Base-by-base conservation (phyloP, 2,888 invertebrate species). In the Poecilobothrus nobilitatus region DNA sequence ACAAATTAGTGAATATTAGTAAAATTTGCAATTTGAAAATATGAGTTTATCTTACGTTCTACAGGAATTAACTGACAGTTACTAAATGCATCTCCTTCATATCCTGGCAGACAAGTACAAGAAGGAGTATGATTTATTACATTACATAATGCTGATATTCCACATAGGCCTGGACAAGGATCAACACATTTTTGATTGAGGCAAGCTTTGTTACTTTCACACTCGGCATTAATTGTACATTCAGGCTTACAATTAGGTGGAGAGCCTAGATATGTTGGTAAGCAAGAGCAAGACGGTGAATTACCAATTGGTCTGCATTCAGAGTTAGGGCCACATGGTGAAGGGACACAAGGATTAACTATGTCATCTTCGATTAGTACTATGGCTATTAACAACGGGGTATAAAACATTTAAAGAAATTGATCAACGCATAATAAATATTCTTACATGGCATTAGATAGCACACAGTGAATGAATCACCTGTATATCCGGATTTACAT, bases 131-230 rank as follows among this genome's bases (percentile, higher is more conserved):
- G 91, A 76, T 87, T 89, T 70, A 89, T 86, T n/a, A 90, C 88
- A 70, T 82, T 83, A 77, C 90, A 87, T 71, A 85, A 75, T 73
- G 91, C 86, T 70, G 85, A 84, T 74, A 84, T 80, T 68, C 91
- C 90, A 74, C 91, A 91, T 63, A 88, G 87, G 33, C 89, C 89
- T 7, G 88, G 87, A 73, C 91, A 91, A 20, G 90, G 90, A 78
- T 91, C 89, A 22, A 84, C 82, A 77, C 91, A 91, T 80, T 86
- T 89, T 80, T 88, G 86, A 74, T 86, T 86, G 15, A 90, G 86
- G 76, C 91, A 92, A 8, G 91, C 90, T 76, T 85, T 83, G 75
- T 88, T 86, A 73, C 88, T 86, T 15, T 87, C 83, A 78, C 91
- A 91, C 75, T 91, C 91, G 73, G 89, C 84, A 76, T 88, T 88